Evolutionary conservation across 2,888 invertebrate species (phyloP).

Genomic region (Ophioninae sp.): DNA sequence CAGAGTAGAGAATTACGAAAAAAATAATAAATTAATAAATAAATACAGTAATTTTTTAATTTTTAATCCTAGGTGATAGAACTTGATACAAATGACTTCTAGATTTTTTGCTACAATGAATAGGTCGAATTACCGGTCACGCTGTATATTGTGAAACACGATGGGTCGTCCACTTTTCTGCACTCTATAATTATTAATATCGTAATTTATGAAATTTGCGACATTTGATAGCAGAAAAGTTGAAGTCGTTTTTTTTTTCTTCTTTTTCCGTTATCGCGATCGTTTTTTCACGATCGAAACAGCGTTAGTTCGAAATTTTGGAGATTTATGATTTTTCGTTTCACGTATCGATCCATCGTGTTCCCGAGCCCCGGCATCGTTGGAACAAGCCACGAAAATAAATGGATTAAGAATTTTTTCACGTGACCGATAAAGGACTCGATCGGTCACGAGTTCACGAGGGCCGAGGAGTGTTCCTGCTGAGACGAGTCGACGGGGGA

Average conservation of each 20-base stretch:
- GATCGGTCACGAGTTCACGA: conserved; percentile 72
- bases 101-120: too few relatives aligned
- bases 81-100: too few relatives aligned
- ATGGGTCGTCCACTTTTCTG: too few relatives aligned
- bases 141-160: too few relatives aligned
- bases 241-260: neutral
- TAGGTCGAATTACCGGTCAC: too few relatives aligned
- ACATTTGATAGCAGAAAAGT: too few relatives aligned
- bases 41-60: too few relatives aligned
- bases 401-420: conserved; percentile 54
- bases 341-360: conserved; percentile 8
- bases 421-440: conserved; percentile 70
- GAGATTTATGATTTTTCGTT: neutral
- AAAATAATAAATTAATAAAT: too few relatives aligned
- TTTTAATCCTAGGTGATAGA: too few relatives aligned
- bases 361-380: neutral
- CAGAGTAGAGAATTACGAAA: too few relatives aligned
- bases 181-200: too few relatives aligned
- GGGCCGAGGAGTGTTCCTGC: conserved; percentile 78
- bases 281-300: neutral
- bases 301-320: neutral
- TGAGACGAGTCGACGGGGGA: conserved; percentile 75
- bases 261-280: neutral
- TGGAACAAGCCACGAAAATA: conserved; percentile 18
- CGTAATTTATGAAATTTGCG: too few relatives aligned